Evolutionary conservation across 2,113 vertebrate genomes (phyloP).

Genomic region (Gila orcuttii): DNA sequence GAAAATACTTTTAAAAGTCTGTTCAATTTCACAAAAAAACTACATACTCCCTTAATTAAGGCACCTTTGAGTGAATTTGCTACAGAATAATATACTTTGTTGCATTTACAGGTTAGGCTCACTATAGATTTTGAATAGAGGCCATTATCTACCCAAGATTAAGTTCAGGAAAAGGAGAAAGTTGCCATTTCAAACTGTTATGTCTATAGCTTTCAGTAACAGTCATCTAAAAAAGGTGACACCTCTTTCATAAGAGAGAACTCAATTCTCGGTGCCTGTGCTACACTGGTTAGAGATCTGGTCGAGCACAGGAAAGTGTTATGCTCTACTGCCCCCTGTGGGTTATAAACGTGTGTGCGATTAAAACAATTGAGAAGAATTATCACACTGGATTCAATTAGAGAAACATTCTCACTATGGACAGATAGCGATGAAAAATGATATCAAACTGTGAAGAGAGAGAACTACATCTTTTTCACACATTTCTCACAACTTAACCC

Average conservation of each 20-base stretch:
- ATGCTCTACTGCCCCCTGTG: constrained; percentile 80
- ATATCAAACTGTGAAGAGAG: constrained; percentile 58
- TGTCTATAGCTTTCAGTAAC: constrained; percentile 33
- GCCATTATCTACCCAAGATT: constrained; percentile 30
- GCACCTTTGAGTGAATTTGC: constrained; percentile 2
- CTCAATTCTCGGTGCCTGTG: not conserved
- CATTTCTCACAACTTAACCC: constrained; percentile 58
- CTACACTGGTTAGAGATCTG: not conserved
- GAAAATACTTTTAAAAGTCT: not conserved
- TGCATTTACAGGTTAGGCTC: not conserved
- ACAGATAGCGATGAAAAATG: constrained; percentile 57
- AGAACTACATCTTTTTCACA: constrained; percentile 53
- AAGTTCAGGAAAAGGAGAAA: constrained; percentile 25
- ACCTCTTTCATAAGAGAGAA: constrained; percentile 26
- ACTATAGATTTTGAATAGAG: not conserved
- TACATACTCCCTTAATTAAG: not conserved
- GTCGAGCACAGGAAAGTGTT: constrained; percentile 38
- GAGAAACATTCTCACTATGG: constrained; percentile 57
- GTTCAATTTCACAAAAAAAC: not conserved
- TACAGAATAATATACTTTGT: not conserved
- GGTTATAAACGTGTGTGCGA: constrained; percentile 52
- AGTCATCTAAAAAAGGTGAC: constrained; percentile 33
- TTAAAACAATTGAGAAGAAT: constrained; percentile 52
- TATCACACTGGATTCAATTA: constrained; percentile 56
- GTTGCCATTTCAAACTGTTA: constrained; percentile 10